Base-by-base conservation (phyloP, 1,140 invertebrate genomes). In the Phymorhynchus buccinoides region DNA sequence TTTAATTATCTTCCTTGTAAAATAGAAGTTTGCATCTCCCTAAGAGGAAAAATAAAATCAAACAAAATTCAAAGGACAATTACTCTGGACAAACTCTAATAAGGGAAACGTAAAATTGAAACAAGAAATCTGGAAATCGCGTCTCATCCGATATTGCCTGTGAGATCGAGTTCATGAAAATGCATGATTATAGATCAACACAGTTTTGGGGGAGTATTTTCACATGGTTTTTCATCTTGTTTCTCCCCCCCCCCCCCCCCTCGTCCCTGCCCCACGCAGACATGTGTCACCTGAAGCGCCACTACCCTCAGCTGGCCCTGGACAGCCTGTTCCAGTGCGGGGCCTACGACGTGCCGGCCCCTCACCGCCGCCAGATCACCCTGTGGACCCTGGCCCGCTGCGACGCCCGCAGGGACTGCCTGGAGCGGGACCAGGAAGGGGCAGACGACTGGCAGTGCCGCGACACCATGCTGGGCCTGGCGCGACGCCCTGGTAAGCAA, bases 371-470 rank as follows among this genome's bases (percentile, higher is more conserved):
- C 37, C 73, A 75, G n/a, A 80, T 86, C 27, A 71, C 35, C 3
- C 82, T 86, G 85, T 86, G 85, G 85, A 56, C 56, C 37, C 80
- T 68, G 41, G 68, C 81, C 27, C 16, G 68, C 2, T 86, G 85
- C 41, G 78, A 86, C 41, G 56, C 35, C 27, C 75, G 44, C 32
- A n/a, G 37, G 48, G 68, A 86, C 44, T 86, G 85, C 56, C 32
- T 32, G 27, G n/a, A 52, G 42, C 80, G 71, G 1, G 56, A 39
- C 16, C 80, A 86, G 30, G 85, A 86, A n/a, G 44, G 71, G 1
- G 62, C 68, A 48, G 73, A 78, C 27, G 16, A 14, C 18, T 84
- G 83, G 62, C 32, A 62, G 18, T 27, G 56, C 56, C 22, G 56
- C 4, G 56, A 22, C 22, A 62, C 4, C 22, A 27, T 12, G 56